Base-by-base conservation (phyloP, 2,113 vertebrate genomes). In the Chloroceryle aenea region DNA sequence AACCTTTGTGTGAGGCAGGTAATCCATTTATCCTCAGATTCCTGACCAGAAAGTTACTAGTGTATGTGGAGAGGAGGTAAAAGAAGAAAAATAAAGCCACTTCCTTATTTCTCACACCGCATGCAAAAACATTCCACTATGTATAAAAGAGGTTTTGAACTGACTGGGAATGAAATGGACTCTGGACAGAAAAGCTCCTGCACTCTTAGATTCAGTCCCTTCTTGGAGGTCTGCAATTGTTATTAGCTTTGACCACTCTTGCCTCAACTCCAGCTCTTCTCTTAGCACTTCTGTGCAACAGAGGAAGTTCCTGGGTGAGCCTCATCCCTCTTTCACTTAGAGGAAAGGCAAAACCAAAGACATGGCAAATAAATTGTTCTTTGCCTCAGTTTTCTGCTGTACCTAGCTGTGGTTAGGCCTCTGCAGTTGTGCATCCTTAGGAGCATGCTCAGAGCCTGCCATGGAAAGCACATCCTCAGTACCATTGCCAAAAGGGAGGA, bases 21-120 rank as follows among this genome's bases (percentile, higher is more conserved):
- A 93, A 90, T 78, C 85, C 76, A 90, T 93, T 96, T 95, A 92
- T 94, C 76, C 29, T 84, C 81, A 93, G 91, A 95, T 87, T 68
- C 47, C 79, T 93, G 56, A 42, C 82, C 87, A 67, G 85, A 93
- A 95, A 90, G 50, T 83, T 91, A n/a, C 71, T 81, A 71, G 38
- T 50, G 47, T 83, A 73, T 47, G 11, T 59, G 29, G 40, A 90
- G 14, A 86, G 47, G 93, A 72, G 53, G 43, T 75, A 84, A 90
- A 86, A 67, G 63, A 81, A 93, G 64, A 85, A 81, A 94, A 96
- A 85, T 64, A 93, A 93, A 75, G 25, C n/a, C 15, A 53, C 79
- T 94, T 88, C 77, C 62, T 93, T 82, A 79, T 91, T 97, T 95
- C 72, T 26, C 42, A 68, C 34, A 47, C 32, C 53, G 81, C 3